These are phyloP conservation scores for Drosophila tristis DNA, from an alignment of 1,140 invertebrate genomes.

Conservation along the genomic window DNA sequence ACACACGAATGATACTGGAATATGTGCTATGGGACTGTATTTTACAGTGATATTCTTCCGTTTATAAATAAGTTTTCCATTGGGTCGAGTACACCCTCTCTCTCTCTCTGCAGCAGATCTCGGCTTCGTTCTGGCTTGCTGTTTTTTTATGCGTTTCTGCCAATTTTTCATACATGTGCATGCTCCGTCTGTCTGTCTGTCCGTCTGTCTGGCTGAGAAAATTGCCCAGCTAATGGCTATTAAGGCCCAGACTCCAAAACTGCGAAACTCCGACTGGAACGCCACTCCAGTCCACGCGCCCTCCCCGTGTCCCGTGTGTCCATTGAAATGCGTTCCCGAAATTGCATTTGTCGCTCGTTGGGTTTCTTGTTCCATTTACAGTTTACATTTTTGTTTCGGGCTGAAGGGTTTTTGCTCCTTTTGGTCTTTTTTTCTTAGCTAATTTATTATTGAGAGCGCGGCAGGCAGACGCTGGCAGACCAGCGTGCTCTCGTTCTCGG, in stretches of 20 bases:
- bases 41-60: too few relatives aligned
- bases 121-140: constrained; percentile 21
- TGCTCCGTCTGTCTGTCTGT: constrained; percentile 9
- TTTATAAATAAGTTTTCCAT: too few relatives aligned
- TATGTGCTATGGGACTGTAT: too few relatives aligned
- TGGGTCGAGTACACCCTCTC: too few relatives aligned
- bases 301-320: constrained; percentile 9
- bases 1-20: too few relatives aligned
- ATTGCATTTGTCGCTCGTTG: constrained; percentile 58
- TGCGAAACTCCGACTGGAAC: constrained; percentile 7
- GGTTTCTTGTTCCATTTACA: constrained; percentile 59
- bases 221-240: constrained; percentile 77
- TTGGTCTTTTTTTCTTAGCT: constrained; percentile 52
- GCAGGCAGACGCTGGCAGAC: background rate
- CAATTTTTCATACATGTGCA: constrained; percentile 66
- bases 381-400: constrained; percentile 39
- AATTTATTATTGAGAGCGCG: constrained; percentile 69
- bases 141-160: constrained; percentile 63
- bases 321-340: constrained; percentile 47
- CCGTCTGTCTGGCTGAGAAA: constrained; percentile 47
- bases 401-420: background rate
- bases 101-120: constrained; percentile 2
- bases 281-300: constrained; percentile 11
- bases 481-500: constrained; percentile 7
- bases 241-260: constrained; percentile 54